Base-by-base conservation (phyloP, 2,113 vertebrate species). In the Xenus cinereus region DNA sequence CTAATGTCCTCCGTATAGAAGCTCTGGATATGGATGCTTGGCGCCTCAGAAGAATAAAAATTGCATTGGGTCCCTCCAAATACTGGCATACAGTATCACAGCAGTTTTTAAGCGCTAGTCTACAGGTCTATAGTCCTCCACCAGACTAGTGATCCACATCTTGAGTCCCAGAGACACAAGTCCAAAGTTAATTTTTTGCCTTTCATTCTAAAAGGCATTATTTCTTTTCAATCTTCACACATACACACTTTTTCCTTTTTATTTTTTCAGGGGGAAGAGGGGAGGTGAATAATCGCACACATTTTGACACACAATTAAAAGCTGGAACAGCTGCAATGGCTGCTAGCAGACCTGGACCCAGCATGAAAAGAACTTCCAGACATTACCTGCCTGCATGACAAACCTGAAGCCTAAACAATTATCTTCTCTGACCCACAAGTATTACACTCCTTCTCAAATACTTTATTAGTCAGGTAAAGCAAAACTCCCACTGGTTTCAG, bases 201-300 rank as follows among this genome's bases (percentile, higher is more conserved):
- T 71, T 71, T 24, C 7, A 26, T 21, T 23, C 22, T 45, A 51
- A 32, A 67, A 71, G 6, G 6, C 3, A 2, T 41, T 69, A 2
- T 50, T 63, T 39, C 0, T 51, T 20, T 5, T 12, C 23, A 23
- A 54, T 30, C 35, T 41, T 14, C 54, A 24, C 57, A 8, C 32
- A 33, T 19, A 33, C 33, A n/a, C 35, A 7, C n/a, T 5, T 3
- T 6, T 9, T 5, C 22, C 22, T 45, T 18, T 4, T 5, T 4
- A 19, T 22, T 35, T 50, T 28, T 45, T 68, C 46, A 46, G 24
- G 0, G 4, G 3, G 3, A 1, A 1, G 20, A 7, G 3, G 8
- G 23, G 16, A 4, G 5, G 28, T 14, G 10, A 73, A 76, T 28
- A 71, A 17, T 15, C 22, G 57, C 41, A 78, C 39, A 45, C 1